phyloP scores from a whole-genome alignment of 30 jellyfish, hydroid and myxozoan species.

The Cassiopea xamachana region DNA sequence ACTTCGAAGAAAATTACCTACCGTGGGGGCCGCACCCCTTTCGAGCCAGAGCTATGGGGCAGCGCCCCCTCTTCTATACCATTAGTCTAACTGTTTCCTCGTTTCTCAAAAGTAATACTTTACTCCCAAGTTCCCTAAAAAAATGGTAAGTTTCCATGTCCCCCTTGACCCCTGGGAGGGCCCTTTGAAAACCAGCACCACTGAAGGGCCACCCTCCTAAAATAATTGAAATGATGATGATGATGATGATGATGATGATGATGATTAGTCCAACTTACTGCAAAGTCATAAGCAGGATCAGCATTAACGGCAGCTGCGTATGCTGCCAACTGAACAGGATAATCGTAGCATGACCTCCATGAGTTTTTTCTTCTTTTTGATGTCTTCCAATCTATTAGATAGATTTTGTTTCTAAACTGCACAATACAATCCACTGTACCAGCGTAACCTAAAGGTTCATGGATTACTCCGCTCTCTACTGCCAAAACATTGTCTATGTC shows the following conservation, averaged over 20 bases:
- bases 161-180: too few species aligned
- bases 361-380: slow-evolving; percentile 28
- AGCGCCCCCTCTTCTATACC: too few species aligned
- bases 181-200: too few species aligned
- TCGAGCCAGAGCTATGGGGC: too few species aligned
- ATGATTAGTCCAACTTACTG: slow-evolving; percentile 23
- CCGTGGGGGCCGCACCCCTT: too few species aligned
- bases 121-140: too few species aligned
- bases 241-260: neutral
- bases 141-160: too few species aligned
- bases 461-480: slow-evolving; percentile 64
- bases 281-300: slow-evolving; percentile 61
- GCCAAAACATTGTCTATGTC: slow-evolving; percentile 51
- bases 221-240: neutral
- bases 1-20: too few species aligned
- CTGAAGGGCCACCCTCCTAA: too few species aligned
- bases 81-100: too few species aligned
- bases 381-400: slow-evolving; percentile 74
- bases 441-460: slow-evolving; percentile 39
- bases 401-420: slow-evolving; percentile 20
- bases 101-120: too few species aligned
- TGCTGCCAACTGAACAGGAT: slow-evolving; percentile 73
- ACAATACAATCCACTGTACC: slow-evolving; percentile 75
- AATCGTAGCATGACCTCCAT: slow-evolving; percentile 47
- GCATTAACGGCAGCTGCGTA: slow-evolving; percentile 75